These are phyloP conservation scores for Anoura caudifer DNA, from an alignment of 2,113 vertebrate genomes.

Conservation along the genomic window DNA sequence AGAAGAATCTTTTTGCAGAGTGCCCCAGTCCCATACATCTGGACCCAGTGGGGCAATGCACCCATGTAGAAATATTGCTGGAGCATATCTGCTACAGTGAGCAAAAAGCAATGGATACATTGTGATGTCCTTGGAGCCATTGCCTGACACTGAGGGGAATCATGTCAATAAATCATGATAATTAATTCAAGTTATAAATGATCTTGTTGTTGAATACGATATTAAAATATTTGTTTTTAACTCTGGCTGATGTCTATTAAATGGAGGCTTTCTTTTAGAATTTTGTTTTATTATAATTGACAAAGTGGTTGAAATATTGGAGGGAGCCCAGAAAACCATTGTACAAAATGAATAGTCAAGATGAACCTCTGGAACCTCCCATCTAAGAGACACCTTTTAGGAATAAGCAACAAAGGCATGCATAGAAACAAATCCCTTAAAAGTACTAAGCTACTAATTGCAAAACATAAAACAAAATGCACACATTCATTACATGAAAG, in stretches of 20 bases:
- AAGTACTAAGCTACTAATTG: too few relatives aligned
- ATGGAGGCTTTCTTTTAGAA: not conserved
- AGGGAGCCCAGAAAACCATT: not conserved
- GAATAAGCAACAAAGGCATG: not conserved
- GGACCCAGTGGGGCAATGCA: not conserved
- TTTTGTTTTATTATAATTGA: not conserved
- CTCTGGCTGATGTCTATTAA: not conserved
- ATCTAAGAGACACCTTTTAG: accelerated
- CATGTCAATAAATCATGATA: too few relatives aligned
- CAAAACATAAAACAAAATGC: not conserved
- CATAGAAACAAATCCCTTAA: not conserved
- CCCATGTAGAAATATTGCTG: accelerated
- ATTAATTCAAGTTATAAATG: not conserved
- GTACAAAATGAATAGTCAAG: not conserved
- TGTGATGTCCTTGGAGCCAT: not conserved
- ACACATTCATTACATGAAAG: not conserved
- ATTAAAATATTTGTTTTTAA: not conserved
- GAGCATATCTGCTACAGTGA: too few relatives aligned
- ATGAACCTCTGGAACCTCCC: not conserved
- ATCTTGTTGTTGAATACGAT: not conserved
- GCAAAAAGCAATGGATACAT: accelerated
- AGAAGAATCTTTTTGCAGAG: not conserved
- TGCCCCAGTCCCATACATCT: too few relatives aligned
- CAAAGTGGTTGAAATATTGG: not conserved
- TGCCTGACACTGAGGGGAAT: not conserved